These are phyloP conservation scores for Leptinotarsa juncta DNA, from an alignment of 2,888 invertebrate species.

Conservation along the genomic window DNA sequence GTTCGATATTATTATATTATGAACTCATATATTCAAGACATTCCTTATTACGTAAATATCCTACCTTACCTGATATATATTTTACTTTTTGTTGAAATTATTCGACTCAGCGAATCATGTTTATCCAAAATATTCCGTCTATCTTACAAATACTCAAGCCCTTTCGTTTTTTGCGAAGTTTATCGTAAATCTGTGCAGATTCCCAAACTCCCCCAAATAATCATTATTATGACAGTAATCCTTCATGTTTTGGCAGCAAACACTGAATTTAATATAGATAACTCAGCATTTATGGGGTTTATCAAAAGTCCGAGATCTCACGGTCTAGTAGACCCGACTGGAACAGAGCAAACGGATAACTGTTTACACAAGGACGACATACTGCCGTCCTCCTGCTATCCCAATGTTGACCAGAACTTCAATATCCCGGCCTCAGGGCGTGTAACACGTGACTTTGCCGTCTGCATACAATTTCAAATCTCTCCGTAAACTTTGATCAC, in stretches of 20 bases:
- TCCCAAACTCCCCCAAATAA: conserved; percentile 36
- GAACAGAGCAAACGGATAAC: conserved; percentile 49
- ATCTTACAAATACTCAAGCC: too few species aligned
- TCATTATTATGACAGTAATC: conserved; percentile 46
- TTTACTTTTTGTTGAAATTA: too few species aligned
- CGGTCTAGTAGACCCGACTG: conserved; percentile 48
- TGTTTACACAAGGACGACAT: conserved; percentile 55
- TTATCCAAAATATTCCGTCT: too few species aligned
- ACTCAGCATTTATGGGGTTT: conserved; percentile 22
- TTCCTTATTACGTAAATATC: too few species aligned
- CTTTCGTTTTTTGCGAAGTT: conserved; percentile 10
- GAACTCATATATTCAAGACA: too few species aligned
- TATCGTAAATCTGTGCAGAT: conserved; percentile 25
- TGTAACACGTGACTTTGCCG: conserved; percentile 45
- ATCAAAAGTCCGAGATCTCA: conserved; percentile 48
- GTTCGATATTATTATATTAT: too few species aligned
- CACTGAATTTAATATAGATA: conserved; percentile 46
- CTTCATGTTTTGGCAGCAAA: conserved; percentile 50
- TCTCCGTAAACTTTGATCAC: conserved; percentile 43
- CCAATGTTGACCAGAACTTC: conserved; percentile 23
- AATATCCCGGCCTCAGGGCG: conserved; percentile 45
- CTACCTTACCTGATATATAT: too few species aligned
- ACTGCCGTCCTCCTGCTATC: conserved; percentile 38
- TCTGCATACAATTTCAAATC: conserved; percentile 41
- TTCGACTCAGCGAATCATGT: too few species aligned